Conservation (phyloP, 2,113 vertebrate genomes). For the Gallinago undulata region DNA sequence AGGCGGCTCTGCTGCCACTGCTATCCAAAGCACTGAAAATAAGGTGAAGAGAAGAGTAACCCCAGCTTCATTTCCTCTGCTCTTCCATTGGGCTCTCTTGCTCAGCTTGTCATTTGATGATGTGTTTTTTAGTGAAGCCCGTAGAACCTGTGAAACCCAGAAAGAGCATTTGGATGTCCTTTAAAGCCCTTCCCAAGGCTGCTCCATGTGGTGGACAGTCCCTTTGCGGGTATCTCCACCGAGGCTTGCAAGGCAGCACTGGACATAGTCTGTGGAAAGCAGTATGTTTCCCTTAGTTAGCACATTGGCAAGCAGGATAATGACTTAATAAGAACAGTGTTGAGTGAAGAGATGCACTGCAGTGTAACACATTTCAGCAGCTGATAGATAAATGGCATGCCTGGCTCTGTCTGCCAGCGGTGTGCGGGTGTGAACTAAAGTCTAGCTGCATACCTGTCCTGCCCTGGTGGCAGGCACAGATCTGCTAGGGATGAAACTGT, state of each 20-base stretch:
- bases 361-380: background rate
- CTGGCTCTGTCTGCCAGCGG: background rate
- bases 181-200: background rate
- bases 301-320: background rate
- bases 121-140: background rate
- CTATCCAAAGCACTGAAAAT: background rate
- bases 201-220: accelerated
- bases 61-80: background rate
- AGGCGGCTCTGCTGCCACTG: background rate
- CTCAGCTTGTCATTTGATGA: background rate
- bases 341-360: constrained; percentile 6
- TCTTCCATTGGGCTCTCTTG: background rate
- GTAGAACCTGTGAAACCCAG: background rate
- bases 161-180: background rate
- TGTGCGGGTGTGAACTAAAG: background rate
- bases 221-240: accelerated
- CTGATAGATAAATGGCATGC: constrained; percentile 4
- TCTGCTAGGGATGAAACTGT: background rate
- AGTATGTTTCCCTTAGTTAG: background rate
- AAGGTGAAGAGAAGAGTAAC: background rate
- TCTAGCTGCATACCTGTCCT: background rate
- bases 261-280: background rate
- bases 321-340: background rate
- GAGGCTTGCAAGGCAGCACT: background rate
- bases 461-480: background rate